Evolutionary conservation across 53 echinoderm and acorn worm species (phyloP).

Genomic region (Holothuria leucospilota): DNA sequence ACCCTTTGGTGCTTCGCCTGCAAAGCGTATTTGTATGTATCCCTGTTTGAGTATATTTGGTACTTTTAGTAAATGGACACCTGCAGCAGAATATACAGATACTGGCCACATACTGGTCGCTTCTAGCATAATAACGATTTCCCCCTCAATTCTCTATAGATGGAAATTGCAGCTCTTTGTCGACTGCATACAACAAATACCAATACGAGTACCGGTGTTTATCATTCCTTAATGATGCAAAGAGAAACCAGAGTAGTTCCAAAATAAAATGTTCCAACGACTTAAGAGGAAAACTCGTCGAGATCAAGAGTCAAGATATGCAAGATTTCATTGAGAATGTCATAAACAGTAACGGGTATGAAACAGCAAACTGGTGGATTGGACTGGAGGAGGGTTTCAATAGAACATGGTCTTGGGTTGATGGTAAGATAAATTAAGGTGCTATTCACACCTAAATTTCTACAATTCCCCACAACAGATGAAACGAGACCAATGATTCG

Average conservation of each 20-base stretch:
- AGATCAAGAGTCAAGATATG: slow-evolving; percentile 20
- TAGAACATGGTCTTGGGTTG: slow-evolving; percentile 20
- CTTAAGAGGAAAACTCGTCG: not conserved
- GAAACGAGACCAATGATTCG: too few relatives aligned
- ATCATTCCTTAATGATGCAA: not conserved
- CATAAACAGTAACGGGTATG: slow-evolving; percentile 1
- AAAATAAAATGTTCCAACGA: not conserved
- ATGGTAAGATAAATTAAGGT: not conserved
- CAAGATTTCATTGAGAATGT: slow-evolving; percentile 17
- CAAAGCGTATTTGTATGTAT: too few relatives aligned
- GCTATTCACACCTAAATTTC: too few relatives aligned
- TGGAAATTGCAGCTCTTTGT: too few relatives aligned
- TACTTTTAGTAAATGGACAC: too few relatives aligned
- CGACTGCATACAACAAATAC: not conserved
- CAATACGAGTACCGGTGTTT: not conserved
- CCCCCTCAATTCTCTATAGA: too few relatives aligned
- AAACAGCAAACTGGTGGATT: slow-evolving; percentile 16
- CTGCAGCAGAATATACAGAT: too few relatives aligned
- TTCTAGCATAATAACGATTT: too few relatives aligned
- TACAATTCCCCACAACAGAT: too few relatives aligned
- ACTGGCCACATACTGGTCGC: too few relatives aligned
- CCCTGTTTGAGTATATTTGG: too few relatives aligned
- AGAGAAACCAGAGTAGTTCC: not conserved
- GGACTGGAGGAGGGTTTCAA: slow-evolving; percentile 6
- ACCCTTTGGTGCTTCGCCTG: too few relatives aligned